Percentiles rank a stretch among this genome's conserved stretches.
phyloP scores from a whole-genome alignment of 2,888 invertebrate species.

The Steinernema scapterisci region DNA sequence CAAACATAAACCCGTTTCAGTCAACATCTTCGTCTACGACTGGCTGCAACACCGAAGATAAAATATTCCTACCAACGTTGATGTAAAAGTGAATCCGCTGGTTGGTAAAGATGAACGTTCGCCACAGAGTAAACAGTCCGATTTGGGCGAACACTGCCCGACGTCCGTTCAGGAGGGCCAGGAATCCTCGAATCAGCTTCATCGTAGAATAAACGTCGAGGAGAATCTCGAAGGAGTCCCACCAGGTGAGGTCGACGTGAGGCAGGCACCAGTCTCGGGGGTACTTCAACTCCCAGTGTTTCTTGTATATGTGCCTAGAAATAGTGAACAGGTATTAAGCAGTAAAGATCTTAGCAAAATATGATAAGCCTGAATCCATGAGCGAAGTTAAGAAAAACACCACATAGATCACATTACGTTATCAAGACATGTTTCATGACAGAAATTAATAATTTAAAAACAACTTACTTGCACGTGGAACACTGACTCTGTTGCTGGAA shows the following conservation, averaged over 20 bases:
- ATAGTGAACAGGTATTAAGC: not conserved
- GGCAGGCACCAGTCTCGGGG: slow-evolving; percentile 35
- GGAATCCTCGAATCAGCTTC: slow-evolving; percentile 22
- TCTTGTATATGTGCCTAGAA: slow-evolving; percentile 33
- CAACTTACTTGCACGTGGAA: slow-evolving; percentile 36
- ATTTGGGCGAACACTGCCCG: slow-evolving; percentile 29
- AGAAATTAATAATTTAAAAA: not conserved
- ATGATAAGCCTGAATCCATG: not conserved
- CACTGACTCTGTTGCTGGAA: slow-evolving; percentile 31
- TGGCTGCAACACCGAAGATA: not conserved
- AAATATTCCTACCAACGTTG: not conserved
- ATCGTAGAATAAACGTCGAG: slow-evolving; percentile 35
- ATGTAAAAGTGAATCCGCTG: not conserved
- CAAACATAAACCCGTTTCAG: not conserved
- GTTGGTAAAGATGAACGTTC: slow-evolving; percentile 33
- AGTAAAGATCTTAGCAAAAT: not conserved
- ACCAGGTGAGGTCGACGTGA: slow-evolving; percentile 17
- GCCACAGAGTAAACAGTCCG: slow-evolving; percentile 35
- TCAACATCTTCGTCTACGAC: not conserved
- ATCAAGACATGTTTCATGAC: not conserved
- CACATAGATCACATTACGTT: not conserved
- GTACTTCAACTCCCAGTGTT: slow-evolving; percentile 23
- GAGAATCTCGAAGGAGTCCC: slow-evolving; percentile 35
- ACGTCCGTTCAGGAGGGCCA: slow-evolving; percentile 8
- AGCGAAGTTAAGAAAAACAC: not conserved